A percentile compares a stretch with the other conserved stretches of the same genome.
phyloP scores from a whole-genome alignment of 2,797 vertebrate genomes.

The Yasuhikotakia modesta region DNA sequence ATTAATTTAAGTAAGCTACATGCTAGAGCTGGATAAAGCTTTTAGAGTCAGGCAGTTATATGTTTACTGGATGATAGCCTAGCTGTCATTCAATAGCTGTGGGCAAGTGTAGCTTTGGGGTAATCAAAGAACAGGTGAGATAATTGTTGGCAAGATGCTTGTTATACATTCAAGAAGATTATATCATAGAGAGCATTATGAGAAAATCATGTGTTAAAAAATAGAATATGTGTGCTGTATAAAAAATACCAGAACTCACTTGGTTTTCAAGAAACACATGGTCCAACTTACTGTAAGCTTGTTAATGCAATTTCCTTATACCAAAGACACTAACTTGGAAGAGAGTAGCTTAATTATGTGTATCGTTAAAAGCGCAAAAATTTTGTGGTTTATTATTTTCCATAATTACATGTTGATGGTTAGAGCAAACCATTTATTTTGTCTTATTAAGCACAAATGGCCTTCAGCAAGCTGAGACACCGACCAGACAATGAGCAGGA shows the following conservation, averaged over 20 bases:
- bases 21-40: background rate
- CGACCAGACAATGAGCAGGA: conserved; percentile 29
- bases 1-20: conserved; percentile 3
- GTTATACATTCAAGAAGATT: background rate
- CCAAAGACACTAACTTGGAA: conserved; percentile 23
- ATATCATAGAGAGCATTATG: background rate
- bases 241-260: conserved; percentile 3
- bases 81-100: conserved; percentile 41
- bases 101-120: background rate
- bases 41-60: background rate
- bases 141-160: conserved; percentile 12
- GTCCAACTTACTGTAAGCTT: background rate
- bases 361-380: conserved; percentile 23
- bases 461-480: conserved; percentile 15
- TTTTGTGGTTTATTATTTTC: conserved; percentile 43
- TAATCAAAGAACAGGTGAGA: background rate
- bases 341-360: conserved; percentile 34
- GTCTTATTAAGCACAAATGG: conserved; percentile 44
- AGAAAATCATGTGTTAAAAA: conserved; percentile 1
- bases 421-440: conserved; percentile 32
- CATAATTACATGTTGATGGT: conserved; percentile 34
- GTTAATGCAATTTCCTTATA: conserved; percentile 13
- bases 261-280: conserved; percentile 12
- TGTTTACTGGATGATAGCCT: conserved; percentile 36
- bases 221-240: background rate